Evolutionary conservation across 2,113 vertebrate species (phyloP).

Genomic region (Oryzias curvinotus): DNA sequence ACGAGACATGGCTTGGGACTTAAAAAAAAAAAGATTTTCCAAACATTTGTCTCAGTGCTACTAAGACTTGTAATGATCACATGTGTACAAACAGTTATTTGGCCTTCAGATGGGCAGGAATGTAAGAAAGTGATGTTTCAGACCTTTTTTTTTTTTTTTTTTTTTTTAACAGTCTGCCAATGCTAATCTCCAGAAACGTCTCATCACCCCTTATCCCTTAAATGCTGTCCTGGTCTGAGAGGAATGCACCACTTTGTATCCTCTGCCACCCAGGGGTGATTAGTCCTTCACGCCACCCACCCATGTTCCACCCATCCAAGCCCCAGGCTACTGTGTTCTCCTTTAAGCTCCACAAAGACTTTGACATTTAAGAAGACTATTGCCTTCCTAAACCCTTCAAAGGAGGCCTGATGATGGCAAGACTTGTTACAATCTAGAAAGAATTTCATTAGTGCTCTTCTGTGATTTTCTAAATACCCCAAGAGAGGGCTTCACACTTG

Average conservation of each 20-base stretch:
- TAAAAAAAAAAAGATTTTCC: too few relatives aligned
- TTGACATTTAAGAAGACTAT: conserved; percentile 61
- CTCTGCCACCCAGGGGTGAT: conserved; percentile 50
- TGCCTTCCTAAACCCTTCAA: conserved; percentile 64
- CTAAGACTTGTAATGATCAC: too few relatives aligned
- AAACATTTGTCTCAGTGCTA: too few relatives aligned
- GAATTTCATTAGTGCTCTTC: conserved; percentile 66
- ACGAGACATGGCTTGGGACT: too few relatives aligned
- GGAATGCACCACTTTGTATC: conserved; percentile 59
- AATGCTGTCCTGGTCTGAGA: conserved; percentile 44
- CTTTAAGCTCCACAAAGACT: conserved; percentile 58
- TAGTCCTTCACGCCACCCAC: conserved; percentile 22
- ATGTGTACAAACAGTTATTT: too few relatives aligned
- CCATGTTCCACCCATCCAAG: conserved; percentile 22
- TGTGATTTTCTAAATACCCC: conserved; percentile 42
- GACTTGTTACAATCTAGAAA: conserved; percentile 50
- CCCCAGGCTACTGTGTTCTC: conserved; percentile 32
- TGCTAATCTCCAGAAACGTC: conserved; percentile 56
- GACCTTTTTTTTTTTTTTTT: background rate
- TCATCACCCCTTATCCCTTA: conserved; percentile 49
- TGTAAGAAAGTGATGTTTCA: background rate
- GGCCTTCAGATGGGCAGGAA: too few relatives aligned
- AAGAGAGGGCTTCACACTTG: conserved; percentile 42
- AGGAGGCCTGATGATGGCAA: conserved; percentile 29
- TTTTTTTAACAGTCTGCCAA: conserved; percentile 18